Conservation (phyloP, 1,140 invertebrate genomes). For the Halesus radiatus region DNA sequence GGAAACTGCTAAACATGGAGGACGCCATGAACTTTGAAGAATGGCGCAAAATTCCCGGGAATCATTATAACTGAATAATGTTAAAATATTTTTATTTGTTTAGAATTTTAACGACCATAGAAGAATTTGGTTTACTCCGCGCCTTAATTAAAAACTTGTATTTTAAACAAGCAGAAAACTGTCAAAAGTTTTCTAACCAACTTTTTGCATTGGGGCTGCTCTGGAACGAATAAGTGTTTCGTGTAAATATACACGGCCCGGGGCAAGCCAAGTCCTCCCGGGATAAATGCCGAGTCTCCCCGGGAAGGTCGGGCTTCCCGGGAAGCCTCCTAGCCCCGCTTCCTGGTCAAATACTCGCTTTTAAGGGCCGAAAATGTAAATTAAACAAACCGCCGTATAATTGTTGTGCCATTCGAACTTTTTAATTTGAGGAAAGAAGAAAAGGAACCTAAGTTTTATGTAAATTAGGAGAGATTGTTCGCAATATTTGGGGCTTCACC, state of each 20-base stretch:
- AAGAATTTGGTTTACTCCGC: conserved; percentile 22
- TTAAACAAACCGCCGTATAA: conserved; percentile 22
- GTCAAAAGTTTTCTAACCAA: conserved; percentile 22
- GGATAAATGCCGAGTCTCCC: too few relatives aligned
- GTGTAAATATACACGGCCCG: conserved; percentile 37
- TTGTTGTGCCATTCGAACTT: conserved; percentile 33
- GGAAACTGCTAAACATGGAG: too few relatives aligned
- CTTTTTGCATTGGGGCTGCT: conserved; percentile 46
- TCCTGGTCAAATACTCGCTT: not conserved
- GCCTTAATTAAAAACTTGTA: conserved; percentile 24
- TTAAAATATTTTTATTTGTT: conserved; percentile 35
- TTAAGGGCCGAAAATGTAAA: conserved; percentile 24
- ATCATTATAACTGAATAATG: conserved; percentile 27
- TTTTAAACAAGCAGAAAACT: not conserved
- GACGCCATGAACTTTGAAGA: too few relatives aligned
- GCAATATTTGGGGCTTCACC: not conserved
- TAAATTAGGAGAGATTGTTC: conserved; percentile 8
- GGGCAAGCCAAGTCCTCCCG: conserved; percentile 1
- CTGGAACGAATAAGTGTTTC: conserved; percentile 48
- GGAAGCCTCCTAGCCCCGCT: not conserved
- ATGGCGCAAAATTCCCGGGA: not conserved
- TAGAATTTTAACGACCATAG: conserved; percentile 23
- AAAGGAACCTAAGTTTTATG: not conserved
- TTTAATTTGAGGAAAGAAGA: conserved; percentile 19
- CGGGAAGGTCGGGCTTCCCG: too few relatives aligned